Conservation (phyloP, 2,888 invertebrate species). For the Slavum lentiscoides region DNA sequence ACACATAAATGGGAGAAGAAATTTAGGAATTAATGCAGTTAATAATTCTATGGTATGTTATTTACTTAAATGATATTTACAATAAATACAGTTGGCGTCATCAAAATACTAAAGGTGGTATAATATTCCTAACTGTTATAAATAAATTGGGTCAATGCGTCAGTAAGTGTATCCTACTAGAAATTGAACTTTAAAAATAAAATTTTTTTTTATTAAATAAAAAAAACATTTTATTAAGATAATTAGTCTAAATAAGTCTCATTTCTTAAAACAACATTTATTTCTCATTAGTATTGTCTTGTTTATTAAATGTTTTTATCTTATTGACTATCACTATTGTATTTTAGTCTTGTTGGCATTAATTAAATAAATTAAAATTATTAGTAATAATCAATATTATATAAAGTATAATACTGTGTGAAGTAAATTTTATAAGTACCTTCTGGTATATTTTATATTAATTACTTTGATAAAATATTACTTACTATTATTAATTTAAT, state of each 20-base stretch:
- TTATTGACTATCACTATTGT: no score
- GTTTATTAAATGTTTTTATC: background rate
- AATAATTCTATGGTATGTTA: conserved; percentile 26
- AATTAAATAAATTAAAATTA: background rate
- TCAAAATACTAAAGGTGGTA: background rate
- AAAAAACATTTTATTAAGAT: background rate
- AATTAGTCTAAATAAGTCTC: background rate
- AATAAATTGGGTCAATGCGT: background rate
- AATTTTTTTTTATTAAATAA: no score
- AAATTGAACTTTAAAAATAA: background rate
- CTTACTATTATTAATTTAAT: background rate
- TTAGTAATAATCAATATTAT: background rate
- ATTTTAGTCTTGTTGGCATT: no score
- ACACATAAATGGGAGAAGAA: conserved; percentile 18
- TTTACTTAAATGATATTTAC: background rate
- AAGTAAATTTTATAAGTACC: background rate
- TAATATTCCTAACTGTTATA: background rate
- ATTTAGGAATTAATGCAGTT: background rate
- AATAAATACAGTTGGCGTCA: background rate
- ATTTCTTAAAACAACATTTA: no score
- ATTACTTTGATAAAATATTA: background rate
- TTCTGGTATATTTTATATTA: background rate
- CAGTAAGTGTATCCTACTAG: no score
- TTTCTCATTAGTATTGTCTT: background rate
- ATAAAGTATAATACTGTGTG: background rate